Evolutionary conservation across 2,113 vertebrate genomes (phyloP), one percentile per base, ranked within the genome.

Genomic region (Protomyctophum bolini): DNA sequence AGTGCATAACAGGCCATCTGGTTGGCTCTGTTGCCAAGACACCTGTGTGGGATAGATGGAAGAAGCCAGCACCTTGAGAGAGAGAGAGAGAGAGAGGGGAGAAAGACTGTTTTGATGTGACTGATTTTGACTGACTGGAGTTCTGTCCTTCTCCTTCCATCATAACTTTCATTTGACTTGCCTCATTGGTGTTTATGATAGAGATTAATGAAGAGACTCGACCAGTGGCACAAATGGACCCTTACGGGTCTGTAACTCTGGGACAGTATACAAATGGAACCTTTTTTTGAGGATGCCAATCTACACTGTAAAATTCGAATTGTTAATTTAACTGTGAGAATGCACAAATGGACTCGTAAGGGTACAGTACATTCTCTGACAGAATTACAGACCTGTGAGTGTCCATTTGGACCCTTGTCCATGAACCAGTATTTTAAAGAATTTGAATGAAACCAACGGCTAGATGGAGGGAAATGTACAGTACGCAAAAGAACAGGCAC

Each of bases 61-160:
- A 63, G 59, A 92, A 80, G 75, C 71, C 65, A 77, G 71, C 78
- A 94, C 83, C 90, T 81, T 75, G 51, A 68, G 88, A 49, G 92
- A 91, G 87, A 93, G 68, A 73, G 10, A 63, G 74, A 50, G 50
- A 70, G 68, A 33, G 50, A 70, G 68, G 21, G 47, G 72, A 75
- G 47, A 29, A 10, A 29, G 56, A 21, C 11, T 70, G 29, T 45
- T 8, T 33, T 66, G 28, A 51, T 54, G 41, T 29, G 28, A 41
- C 33, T 41, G 33, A 2, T 41, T 41, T 41, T 41, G 33, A 41
- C 33, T 2, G 1, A 41, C 33, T 41, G 33, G 33, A 80, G 48
- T 28, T 21, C 6, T 59, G 52, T 69, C 58, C 28, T 58, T 61
- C 70, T 69, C 55, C 28, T 58, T 61, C 70, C 80, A 76, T 85